Base-by-base conservation (phyloP, 1,140 invertebrate species). In the Belonocnema kinseyi region DNA sequence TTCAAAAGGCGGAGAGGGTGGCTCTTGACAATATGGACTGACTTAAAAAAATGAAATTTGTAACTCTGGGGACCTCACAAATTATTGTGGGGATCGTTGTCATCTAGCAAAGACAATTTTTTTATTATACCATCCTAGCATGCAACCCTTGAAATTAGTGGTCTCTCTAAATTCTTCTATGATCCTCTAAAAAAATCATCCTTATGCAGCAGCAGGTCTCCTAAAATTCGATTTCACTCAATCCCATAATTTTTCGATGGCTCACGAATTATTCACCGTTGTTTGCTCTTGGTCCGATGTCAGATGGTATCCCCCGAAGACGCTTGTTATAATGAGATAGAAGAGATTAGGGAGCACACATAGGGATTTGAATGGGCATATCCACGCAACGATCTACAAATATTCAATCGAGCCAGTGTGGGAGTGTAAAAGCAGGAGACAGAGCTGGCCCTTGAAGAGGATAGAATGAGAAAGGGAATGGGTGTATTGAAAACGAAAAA, bases 281-380 rank as follows among this genome's bases (percentile, higher is more conserved):
- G 54, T 56, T 56, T 56, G 54, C 54, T 56, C 21, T 19, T 21
- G 54, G 54, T 56, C 54, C 17, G 17, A 56, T 21, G 17, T 56
- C 54, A 56, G 54, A 19, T 56, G 54, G 54, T 56, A 56, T 56
- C 54, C 54, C 54, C 54, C 8, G 21, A 56, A 56, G 54, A 56
- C 54, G 54, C 54, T 56, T 56, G 54, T 56, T 19, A 56, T 17
- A 56, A 56, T 19, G 54, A 56, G 54, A 19, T 56, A 21, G 54
- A 56, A 21, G 17, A 56, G 54, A 19, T 56, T 56, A 56, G 54
- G 54, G 54, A 19, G 54, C 2, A 21, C 54, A 56, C 54, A 56
- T n/a, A 56, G 17, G 54, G 54, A 56, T 56, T 56, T 56, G 17
- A 56, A 56, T 56, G 17, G 13, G 19, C 21, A 56, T 56, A 56